Evolutionary conservation across 2,113 vertebrate species (phyloP).

Genomic region (Piaya cayana): DNA sequence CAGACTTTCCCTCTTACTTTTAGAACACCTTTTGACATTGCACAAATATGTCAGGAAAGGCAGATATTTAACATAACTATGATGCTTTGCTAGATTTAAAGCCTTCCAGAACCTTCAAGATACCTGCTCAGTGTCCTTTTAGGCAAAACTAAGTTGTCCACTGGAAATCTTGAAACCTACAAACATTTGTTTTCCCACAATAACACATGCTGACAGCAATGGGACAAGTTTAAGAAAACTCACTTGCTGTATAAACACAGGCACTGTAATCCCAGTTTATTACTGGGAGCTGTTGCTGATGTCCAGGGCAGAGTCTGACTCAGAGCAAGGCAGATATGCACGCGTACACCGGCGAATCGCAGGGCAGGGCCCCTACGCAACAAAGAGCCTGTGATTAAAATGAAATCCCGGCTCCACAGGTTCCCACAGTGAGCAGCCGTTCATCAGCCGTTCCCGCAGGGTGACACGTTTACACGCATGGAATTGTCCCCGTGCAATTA

Average conservation of each 20-base stretch:
- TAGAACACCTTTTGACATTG: neutral
- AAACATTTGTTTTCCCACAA: neutral
- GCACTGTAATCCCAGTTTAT: neutral
- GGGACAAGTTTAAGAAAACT: neutral
- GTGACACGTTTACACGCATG: neutral
- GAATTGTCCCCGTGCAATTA: neutral
- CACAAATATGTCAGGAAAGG: neutral
- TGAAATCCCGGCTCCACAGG: slow-evolving; percentile 35
- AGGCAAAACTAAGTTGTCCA: neutral
- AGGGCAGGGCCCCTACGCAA: slow-evolving; percentile 36
- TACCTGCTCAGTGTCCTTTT: neutral
- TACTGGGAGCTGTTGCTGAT: neutral
- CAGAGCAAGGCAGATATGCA: neutral
- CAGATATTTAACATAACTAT: neutral
- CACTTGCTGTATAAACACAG: neutral
- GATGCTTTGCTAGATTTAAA: neutral
- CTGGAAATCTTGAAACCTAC: neutral
- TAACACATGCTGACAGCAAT: neutral
- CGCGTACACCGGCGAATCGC: neutral
- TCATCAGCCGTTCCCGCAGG: neutral
- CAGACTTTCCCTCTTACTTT: neutral
- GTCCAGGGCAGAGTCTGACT: neutral
- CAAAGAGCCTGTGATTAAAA: slow-evolving; percentile 17
- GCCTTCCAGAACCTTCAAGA: neutral
- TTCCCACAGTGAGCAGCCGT: neutral